These are phyloP conservation scores for Rhipidura dahli DNA, from an alignment of 2,113 vertebrate species.

Conservation along the genomic window DNA sequence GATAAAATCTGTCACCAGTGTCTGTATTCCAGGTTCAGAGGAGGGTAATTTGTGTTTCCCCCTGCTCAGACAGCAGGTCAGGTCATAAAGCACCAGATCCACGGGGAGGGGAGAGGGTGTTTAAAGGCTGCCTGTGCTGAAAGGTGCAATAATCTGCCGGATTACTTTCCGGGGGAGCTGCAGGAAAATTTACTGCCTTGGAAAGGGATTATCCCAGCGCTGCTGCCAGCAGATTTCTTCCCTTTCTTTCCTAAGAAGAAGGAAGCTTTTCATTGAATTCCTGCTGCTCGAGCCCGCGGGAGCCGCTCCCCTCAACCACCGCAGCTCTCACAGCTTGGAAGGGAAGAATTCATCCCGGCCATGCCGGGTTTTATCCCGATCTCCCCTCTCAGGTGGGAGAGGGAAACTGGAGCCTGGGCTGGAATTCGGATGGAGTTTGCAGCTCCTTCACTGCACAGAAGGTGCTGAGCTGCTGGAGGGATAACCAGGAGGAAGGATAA, in stretches of 20 bases:
- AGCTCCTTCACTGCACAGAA: fast-evolving
- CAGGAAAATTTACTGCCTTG: conserved; percentile 48
- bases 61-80: background rate
- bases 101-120: background rate
- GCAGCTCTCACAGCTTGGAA: background rate
- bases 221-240: background rate
- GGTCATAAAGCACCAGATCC: background rate
- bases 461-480: background rate
- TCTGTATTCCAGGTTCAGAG: background rate
- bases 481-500: background rate
- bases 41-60: background rate
- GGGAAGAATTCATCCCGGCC: fast-evolving
- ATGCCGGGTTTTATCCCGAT: background rate
- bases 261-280: conserved; percentile 38
- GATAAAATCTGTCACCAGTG: background rate
- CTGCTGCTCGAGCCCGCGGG: background rate
- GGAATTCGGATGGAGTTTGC: background rate
- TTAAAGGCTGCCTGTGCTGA: background rate
- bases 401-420: background rate
- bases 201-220: conserved; percentile 34
- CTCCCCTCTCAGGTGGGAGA: background rate
- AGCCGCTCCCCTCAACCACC: background rate
- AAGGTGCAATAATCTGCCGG: conserved; percentile 36
- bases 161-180: conserved; percentile 24
- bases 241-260: background rate